Evolutionary conservation across 2,888 invertebrate genomes (phyloP), one percentile per base, ranked within the genome.

Genomic region (Andrena fulva): DNA sequence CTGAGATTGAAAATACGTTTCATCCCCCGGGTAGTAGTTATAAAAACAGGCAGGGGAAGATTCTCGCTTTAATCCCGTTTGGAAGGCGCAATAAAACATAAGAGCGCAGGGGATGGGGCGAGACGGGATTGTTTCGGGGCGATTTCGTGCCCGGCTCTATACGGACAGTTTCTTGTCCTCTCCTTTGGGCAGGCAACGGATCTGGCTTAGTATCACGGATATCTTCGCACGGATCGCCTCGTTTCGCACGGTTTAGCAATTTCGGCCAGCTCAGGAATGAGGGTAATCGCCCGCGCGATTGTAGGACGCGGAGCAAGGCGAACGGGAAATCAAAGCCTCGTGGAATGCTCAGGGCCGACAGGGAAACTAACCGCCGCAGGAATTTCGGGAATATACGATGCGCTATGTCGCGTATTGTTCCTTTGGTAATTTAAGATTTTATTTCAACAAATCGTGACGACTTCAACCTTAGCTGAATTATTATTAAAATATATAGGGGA

Each of bases 1-100:
- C 0, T 4, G 16, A n/a, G 50, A 67, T 60, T 48, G 63, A 67
- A 35, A 60, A 33, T 35, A 29, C 73, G 29, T 56, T 56, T 12
- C 56, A n/a, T 31, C 6, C 48, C 29, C 3, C 48, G n/a, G 16
- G 24, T 52, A 16, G 24, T 10, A 6, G 35, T 56, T 80, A 33
- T 33, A 64, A 68, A 63, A 68, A 42, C 8, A 6, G 10, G 20
- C 67, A 12, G 42, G 52, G 20, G 42, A 80, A 63, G 56, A 71
- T 68, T 42, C 31, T 50, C 63, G 50, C 48, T 76, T 71, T 72
- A 76, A 82, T 82, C 69, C 72, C 54, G 64, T 64, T 76, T 29
- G 52, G 69, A 29, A n/a, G 64, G 42, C 33, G 35, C 63, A 31
- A 54, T 42, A 35, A 73, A 48, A 60, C 63, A 20, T 66, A 76